Evolutionary conservation across 2,113 vertebrate genomes (phyloP).

Genomic region (Microcebus tavaratra): DNA sequence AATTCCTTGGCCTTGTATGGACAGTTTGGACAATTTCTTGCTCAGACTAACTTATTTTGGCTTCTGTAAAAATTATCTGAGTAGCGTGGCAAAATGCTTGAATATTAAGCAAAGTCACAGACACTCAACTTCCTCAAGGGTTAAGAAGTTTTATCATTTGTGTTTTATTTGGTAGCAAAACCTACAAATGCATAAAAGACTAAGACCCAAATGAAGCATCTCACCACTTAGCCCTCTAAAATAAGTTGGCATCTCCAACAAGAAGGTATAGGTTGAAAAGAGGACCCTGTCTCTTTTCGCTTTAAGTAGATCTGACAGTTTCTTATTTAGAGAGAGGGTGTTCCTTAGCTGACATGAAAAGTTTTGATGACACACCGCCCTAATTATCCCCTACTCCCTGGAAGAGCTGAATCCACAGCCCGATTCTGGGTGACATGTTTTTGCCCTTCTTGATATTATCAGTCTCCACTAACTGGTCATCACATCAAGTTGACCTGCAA

Average conservation of each 20-base stretch:
- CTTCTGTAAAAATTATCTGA: constrained; percentile 7
- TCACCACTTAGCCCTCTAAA: constrained; percentile 39
- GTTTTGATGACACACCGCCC: constrained; percentile 83
- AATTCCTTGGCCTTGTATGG: background rate
- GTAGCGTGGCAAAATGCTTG: background rate
- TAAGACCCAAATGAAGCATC: background rate
- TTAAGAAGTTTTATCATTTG: constrained; percentile 1
- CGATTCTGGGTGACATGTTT: constrained; percentile 84
- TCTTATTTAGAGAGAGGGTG: constrained; percentile 81
- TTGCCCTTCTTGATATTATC: constrained; percentile 74
- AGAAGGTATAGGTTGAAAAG: background rate
- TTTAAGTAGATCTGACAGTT: constrained; percentile 83
- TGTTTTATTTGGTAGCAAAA: background rate
- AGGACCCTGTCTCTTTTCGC: background rate
- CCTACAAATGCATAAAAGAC: background rate
- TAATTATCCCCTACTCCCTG: constrained; percentile 87
- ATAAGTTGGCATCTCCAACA: background rate
- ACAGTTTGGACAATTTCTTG: background rate
- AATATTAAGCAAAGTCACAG: background rate
- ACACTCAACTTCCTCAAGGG: background rate
- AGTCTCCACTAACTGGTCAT: constrained; percentile 82
- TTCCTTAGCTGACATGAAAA: constrained; percentile 85
- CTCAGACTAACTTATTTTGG: background rate
- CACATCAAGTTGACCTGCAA: constrained; percentile 85
- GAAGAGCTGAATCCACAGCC: constrained; percentile 77